Evolutionary conservation across 2,797 vertebrate species (phyloP).

Genomic region (Tapera naevia): DNA sequence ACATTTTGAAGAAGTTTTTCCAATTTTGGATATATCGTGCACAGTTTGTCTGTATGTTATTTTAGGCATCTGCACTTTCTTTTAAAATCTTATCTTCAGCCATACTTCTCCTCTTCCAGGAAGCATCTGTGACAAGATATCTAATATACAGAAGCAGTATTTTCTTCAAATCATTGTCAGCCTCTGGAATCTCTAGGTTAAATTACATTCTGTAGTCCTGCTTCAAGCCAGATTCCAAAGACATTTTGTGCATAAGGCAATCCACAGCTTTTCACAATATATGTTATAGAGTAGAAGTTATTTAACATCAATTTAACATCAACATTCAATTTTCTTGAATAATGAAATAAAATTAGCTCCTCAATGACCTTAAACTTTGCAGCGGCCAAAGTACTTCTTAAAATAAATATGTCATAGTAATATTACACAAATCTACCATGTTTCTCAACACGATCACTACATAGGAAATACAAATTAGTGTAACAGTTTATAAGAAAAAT

Average conservation of each 20-base stretch:
- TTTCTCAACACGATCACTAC: neutral
- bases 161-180: neutral
- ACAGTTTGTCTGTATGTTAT: neutral
- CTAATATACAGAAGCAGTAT: neutral
- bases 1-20: neutral
- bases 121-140: neutral
- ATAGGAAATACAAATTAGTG: neutral
- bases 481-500: neutral
- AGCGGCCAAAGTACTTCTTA: neutral
- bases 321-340: neutral
- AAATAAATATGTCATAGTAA: neutral
- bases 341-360: neutral
- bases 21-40: neutral
- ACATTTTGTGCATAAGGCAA: neutral
- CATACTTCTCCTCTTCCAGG: neutral
- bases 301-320: neutral
- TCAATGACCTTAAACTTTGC: neutral
- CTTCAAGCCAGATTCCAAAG: neutral
- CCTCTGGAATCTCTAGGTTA: neutral
- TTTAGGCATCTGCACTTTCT: neutral
- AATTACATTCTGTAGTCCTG: neutral
- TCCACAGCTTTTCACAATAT: neutral
- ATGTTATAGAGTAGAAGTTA: neutral
- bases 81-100: neutral
- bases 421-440: neutral